Evolutionary conservation across 2,888 invertebrate species (phyloP).

Genomic region (Lydus trimaculatus): DNA sequence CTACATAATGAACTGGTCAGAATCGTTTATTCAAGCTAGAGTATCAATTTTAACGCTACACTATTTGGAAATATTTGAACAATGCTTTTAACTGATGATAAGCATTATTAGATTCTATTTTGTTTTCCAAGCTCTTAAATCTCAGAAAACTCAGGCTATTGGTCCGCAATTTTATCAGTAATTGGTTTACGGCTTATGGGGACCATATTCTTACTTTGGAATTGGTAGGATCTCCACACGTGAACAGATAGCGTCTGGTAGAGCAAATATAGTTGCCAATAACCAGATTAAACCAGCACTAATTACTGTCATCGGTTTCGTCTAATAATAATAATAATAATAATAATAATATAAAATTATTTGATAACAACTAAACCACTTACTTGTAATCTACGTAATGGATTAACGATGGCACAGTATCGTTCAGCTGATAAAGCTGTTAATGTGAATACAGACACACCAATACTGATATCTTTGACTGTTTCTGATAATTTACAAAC

Average conservation of each 20-base stretch:
- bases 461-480: conserved; percentile 87
- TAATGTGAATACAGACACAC: conserved; percentile 92
- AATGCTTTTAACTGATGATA: no score
- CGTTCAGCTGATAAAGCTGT: conserved; percentile 90
- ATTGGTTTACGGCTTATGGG: no score
- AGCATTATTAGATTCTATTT: no score
- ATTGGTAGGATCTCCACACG: conserved; percentile 64
- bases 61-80: conserved; percentile 87
- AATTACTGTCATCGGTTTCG: conserved; percentile 72
- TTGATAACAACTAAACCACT: conserved; percentile 41
- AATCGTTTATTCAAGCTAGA: no score
- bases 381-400: conserved; percentile 79
- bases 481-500: conserved; percentile 85
- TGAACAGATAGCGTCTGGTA: conserved; percentile 79
- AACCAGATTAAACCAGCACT: conserved; percentile 81
- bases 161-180: no score
- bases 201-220: conserved; percentile 42
- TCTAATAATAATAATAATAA: conserved; percentile 58
- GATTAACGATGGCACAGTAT: conserved; percentile 91
- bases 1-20: no score
- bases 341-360: not conserved
- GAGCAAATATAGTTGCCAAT: conserved; percentile 76
- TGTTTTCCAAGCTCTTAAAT: no score
- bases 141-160: no score
- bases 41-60: no score